Percentiles rank a stretch among this genome's conserved stretches.
These are phyloP conservation scores for Pedetes capensis DNA, from an alignment of 2,113 vertebrate genomes.

Conservation along the genomic window DNA sequence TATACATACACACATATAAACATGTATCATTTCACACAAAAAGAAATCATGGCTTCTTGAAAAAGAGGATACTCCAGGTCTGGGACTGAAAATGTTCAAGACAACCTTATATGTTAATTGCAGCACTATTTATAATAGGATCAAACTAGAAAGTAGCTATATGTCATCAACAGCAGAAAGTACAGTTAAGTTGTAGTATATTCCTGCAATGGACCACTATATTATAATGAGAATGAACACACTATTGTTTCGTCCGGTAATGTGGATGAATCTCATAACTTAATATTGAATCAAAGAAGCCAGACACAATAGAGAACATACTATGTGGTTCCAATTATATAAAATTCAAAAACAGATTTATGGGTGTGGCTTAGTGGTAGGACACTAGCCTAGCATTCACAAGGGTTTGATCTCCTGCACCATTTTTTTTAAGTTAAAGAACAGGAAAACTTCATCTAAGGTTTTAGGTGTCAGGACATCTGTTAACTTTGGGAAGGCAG, in stretches of 20 bases:
- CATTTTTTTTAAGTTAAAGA: no score
- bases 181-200: background rate
- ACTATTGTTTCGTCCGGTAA: background rate
- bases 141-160: background rate
- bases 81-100: background rate
- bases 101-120: background rate
- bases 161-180: background rate
- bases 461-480: background rate
- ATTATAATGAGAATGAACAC: background rate
- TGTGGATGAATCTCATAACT: background rate
- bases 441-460: background rate
- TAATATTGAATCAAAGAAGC: background rate
- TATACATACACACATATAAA: background rate
- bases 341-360: no score
- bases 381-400: background rate
- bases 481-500: background rate
- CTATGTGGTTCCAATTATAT: background rate
- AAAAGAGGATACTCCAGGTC: background rate
- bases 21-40: background rate
- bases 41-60: background rate
- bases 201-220: background rate
- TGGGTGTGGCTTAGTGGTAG: no score
- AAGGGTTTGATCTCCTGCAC: background rate
- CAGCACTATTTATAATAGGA: background rate
- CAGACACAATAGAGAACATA: background rate